These are phyloP conservation scores for Xyliphius kryptos DNA, from an alignment of 2,113 vertebrate genomes.

Conservation along the genomic window DNA sequence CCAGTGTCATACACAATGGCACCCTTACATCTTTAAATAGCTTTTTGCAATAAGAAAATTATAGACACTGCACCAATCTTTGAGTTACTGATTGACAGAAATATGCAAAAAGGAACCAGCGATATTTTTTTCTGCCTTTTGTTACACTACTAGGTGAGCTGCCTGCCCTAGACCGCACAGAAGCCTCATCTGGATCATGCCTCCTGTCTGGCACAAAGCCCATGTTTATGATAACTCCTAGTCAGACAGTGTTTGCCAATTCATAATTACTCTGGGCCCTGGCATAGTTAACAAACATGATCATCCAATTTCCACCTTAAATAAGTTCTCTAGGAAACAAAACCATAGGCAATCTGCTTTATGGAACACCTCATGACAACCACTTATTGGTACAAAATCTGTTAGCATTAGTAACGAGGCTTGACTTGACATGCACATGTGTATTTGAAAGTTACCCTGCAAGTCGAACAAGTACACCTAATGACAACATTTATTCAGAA, in stretches of 20 bases:
- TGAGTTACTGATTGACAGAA: too few relatives aligned
- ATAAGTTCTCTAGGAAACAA: too few relatives aligned
- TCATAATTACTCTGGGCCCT: background rate
- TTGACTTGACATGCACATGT: constrained; percentile 6
- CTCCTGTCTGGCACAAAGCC: constrained; percentile 4
- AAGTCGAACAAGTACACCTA: constrained; percentile 1
- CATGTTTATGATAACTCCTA: constrained; percentile 8
- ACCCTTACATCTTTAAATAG: too few relatives aligned
- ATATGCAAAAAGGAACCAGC: too few relatives aligned
- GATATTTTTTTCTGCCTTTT: too few relatives aligned
- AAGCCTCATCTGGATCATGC: background rate
- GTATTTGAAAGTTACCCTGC: background rate
- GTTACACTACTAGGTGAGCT: too few relatives aligned
- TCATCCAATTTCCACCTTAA: background rate
- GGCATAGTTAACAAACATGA: background rate
- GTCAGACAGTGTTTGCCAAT: constrained; percentile 10
- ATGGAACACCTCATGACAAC: too few relatives aligned
- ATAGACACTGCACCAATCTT: too few relatives aligned
- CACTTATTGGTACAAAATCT: too few relatives aligned
- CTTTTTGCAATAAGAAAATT: too few relatives aligned
- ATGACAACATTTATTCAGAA: background rate
- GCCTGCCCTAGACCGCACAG: too few relatives aligned
- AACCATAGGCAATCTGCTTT: background rate
- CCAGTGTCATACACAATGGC: too few relatives aligned
- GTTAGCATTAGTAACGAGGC: background rate